Conservation (phyloP, 2,113 vertebrate species). For the Hassar affinis region DNA sequence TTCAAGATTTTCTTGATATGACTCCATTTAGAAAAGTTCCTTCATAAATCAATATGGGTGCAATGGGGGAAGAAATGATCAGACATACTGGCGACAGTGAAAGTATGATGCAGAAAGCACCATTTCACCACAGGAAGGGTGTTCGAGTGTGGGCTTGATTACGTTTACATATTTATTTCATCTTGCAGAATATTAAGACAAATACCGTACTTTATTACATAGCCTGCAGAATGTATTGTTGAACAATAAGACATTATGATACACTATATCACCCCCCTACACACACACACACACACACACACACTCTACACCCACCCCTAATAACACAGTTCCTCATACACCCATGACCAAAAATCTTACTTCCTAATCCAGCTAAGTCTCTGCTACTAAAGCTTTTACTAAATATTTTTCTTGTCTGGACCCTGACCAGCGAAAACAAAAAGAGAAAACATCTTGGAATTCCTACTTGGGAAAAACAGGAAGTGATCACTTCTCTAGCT, state of each 20-base stretch:
- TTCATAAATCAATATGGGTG: neutral
- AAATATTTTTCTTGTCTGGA: neutral
- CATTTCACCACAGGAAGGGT: neutral
- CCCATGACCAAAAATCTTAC: slow-evolving; percentile 5
- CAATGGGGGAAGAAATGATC: neutral
- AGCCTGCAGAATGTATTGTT: neutral
- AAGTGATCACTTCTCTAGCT: neutral
- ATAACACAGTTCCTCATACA: neutral
- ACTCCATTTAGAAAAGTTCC: neutral
- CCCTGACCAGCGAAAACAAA: neutral
- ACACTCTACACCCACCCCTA: neutral
- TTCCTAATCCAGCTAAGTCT: neutral
- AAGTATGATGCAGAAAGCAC: neutral
- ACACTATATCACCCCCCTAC: neutral
- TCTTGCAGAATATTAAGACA: neutral
- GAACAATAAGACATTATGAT: neutral
- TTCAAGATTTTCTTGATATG: neutral
- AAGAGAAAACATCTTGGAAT: neutral
- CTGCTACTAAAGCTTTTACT: too few relatives aligned
- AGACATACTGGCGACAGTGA: neutral
- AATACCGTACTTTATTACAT: neutral
- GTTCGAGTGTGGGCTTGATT: neutral
- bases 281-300: neutral
- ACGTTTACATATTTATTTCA: neutral
- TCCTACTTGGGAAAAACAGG: neutral